phyloP scores from a whole-genome alignment of 2,888 invertebrate species.

The Hesperia comma region DNA sequence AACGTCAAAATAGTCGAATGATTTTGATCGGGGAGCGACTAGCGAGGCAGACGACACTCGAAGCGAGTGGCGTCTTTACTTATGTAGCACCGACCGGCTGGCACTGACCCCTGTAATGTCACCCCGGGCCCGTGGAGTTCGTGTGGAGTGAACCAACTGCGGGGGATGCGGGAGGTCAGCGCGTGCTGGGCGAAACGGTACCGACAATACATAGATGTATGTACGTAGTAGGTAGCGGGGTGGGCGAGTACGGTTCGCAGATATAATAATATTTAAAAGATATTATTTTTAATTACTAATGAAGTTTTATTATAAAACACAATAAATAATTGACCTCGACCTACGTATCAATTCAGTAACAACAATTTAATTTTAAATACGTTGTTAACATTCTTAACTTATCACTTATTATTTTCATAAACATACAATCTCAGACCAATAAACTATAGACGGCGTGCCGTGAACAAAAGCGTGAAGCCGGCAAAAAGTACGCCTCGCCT shows the following conservation, averaged over 20 bases:
- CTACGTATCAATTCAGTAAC: neutral
- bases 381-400: neutral
- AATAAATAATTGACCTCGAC: neutral
- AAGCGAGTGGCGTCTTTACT: conserved; percentile 71
- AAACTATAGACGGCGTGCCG: too few species aligned
- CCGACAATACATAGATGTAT: conserved; percentile 76
- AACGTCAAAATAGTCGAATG: conserved; percentile 74
- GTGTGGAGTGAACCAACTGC: conserved; percentile 54
- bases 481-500: too few species aligned
- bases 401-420: neutral
- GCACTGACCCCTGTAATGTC: conserved; percentile 61
- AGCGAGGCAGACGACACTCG: conserved; percentile 77
- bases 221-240: conserved; percentile 70
- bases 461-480: too few species aligned
- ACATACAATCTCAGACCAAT: too few species aligned
- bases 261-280: neutral
- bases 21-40: conserved; percentile 73
- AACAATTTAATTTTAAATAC: neutral
- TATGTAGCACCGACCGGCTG: conserved; percentile 63
- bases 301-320: neutral
- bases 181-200: conserved; percentile 74
- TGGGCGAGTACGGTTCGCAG: conserved; percentile 69
- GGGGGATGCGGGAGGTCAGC: conserved; percentile 61
- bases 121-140: conserved; percentile 52
- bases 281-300: conserved; percentile 3